Percentiles rank a stretch among this genome's conserved stretches.
Conservation (phyloP, 2,113 vertebrate genomes). For the Ammodytes dubius region DNA sequence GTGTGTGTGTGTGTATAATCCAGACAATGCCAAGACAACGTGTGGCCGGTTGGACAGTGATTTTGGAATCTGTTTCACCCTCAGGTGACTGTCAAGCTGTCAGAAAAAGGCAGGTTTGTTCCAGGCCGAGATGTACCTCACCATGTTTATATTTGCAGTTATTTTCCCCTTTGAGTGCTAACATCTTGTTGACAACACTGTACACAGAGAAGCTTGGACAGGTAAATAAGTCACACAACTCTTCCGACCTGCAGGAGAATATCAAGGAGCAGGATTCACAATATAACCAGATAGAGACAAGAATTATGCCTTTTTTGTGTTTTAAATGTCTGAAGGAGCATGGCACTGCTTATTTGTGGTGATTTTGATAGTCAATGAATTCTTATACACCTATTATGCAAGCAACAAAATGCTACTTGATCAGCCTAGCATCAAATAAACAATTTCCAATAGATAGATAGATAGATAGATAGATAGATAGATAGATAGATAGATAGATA, state of each 20-base stretch:
- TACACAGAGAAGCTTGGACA: constrained; percentile 72
- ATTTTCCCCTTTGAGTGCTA: constrained; percentile 86
- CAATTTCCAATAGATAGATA: background rate
- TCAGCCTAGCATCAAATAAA: background rate
- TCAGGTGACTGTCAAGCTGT: constrained; percentile 86
- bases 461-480: too few species aligned
- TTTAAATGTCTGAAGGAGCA: background rate
- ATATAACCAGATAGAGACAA: background rate
- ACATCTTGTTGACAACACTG: constrained; percentile 84
- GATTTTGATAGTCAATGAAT: background rate
- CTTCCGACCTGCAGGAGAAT: constrained; percentile 27
- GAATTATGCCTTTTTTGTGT: background rate
- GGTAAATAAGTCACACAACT: constrained; percentile 82
- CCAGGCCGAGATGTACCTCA: constrained; percentile 80
- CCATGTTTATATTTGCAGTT: constrained; percentile 88
- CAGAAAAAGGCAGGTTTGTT: constrained; percentile 81
- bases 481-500: too few species aligned
- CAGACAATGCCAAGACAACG: constrained; percentile 68
- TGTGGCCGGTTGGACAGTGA: constrained; percentile 78
- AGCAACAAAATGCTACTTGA: background rate
- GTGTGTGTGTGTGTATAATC: constrained; percentile 55
- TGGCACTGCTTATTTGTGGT: background rate
- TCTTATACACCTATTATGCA: background rate
- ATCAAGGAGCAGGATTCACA: constrained; percentile 38
- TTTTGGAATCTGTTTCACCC: constrained; percentile 83